Percentiles rank a stretch among this genome's conserved stretches.
Conservation (phyloP, 2,113 vertebrate species). For the Gobius niger region DNA sequence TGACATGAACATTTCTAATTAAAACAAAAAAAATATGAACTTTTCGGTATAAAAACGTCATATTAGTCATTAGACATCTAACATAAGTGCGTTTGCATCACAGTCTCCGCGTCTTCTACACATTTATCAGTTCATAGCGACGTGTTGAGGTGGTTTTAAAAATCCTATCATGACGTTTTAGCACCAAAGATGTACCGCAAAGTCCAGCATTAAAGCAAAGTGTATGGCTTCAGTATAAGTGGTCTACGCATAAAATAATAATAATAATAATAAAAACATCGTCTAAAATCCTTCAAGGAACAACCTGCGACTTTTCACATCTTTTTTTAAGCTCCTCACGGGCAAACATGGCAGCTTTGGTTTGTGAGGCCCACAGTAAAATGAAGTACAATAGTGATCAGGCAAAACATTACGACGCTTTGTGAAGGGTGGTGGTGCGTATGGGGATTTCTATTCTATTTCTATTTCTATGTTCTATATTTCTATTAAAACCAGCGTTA, state of each 20-base stretch:
- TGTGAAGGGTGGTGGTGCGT: too few species aligned
- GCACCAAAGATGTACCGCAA: slow-evolving; percentile 47
- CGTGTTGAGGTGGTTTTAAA: slow-evolving; percentile 2
- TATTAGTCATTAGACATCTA: not conserved
- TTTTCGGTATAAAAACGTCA: not conserved
- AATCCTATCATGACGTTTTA: slow-evolving; percentile 23
- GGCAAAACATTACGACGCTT: not conserved
- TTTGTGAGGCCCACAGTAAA: not conserved
- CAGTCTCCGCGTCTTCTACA: slow-evolving; percentile 18
- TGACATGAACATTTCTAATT: not conserved
- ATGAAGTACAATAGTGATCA: not conserved
- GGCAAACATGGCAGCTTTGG: slow-evolving; percentile 21
- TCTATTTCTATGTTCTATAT: too few species aligned
- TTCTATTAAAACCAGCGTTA: too few species aligned
- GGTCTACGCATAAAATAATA: slow-evolving; percentile 42
- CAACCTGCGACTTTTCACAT: slow-evolving; percentile 22
- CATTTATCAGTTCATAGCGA: slow-evolving; percentile 21
- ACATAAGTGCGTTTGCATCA: slow-evolving; percentile 21
- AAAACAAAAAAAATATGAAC: not conserved
- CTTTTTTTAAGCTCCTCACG: slow-evolving; percentile 16
- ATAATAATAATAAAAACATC: slow-evolving; percentile 35
- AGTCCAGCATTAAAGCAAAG: slow-evolving; percentile 49
- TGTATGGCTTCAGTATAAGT: slow-evolving; percentile 45
- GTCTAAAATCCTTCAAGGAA: slow-evolving; percentile 49
- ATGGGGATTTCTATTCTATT: too few species aligned